Evolutionary conservation across 2,888 invertebrate genomes (phyloP), one percentile per base, ranked within the genome.

Genomic region (Diachrysia chrysitis): DNA sequence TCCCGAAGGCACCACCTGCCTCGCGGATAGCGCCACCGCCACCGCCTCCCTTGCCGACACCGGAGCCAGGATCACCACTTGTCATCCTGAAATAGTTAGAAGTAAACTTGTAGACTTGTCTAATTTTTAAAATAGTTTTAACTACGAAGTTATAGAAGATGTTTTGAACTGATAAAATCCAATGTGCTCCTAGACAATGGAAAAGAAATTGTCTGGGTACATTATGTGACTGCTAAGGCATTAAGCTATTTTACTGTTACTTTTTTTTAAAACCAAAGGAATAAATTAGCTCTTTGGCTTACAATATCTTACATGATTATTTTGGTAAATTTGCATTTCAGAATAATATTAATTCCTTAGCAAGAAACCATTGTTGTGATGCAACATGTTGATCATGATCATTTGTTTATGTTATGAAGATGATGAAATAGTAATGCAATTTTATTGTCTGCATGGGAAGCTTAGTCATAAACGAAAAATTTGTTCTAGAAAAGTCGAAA

Each of bases 1-100:
- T 98, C 21, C 98, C 99, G 87, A 99, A 98, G 53, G 97, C 87
- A 35, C 99, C 99, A 25, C 99, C 99, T 73, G 99, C 98, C 72
- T 97, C 97, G 61, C 99, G 97, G 87, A 98, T 98, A n/a, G 96
- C 81, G 2, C 98, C 98, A 75, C 98, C 98, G 63, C 97, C 97
- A 59, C 98, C 98, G 60, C 98, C 98, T 35, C 98, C 98, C 87
- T 96, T 96, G 53, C 98, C 98, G 59, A 97, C 98, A 17, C 98
- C 98, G 60, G 97, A 97, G 1, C 98, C 98, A 65, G 97, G 96
- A 87, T 98, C 97, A 21, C 98, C 95, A 9, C 90, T 83, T 74
- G 92, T 93, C 95, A 95, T 95, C 83, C 95, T 95, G 89, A 60
- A 90, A 90, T 65, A 48, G 69, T 23, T 21, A 19, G 0, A 23